Percentiles rank a stretch among this genome's conserved stretches.
Evolutionary conservation across 2,797 vertebrate genomes (phyloP).

Genomic region (Labeo calbasu): DNA sequence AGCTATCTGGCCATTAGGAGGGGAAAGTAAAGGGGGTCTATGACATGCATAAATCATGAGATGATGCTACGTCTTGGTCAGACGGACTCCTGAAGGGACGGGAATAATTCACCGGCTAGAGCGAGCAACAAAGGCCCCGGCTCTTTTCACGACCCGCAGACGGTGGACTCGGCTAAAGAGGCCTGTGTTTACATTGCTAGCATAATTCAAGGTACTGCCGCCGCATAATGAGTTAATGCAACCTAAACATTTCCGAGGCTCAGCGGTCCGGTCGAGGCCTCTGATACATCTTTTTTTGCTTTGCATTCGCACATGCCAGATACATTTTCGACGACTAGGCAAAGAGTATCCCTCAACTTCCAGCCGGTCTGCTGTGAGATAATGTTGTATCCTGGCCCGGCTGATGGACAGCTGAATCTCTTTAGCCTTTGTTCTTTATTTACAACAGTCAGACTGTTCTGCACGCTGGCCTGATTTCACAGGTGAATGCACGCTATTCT

Average conservation of each 20-base stretch:
- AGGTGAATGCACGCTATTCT: constrained; percentile 59
- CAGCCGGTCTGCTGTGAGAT: constrained; percentile 48
- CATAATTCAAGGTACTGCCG: constrained; percentile 16
- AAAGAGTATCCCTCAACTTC: constrained; percentile 27
- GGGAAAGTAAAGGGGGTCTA: constrained; percentile 62
- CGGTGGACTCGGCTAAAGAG: not conserved
- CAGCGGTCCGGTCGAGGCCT: not conserved
- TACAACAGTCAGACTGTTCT: constrained; percentile 56
- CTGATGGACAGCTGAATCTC: constrained; percentile 60
- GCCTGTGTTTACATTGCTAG: constrained; percentile 26
- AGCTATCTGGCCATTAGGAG: constrained; percentile 57
- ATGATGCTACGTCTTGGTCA: constrained; percentile 69
- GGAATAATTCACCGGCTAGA: constrained; percentile 51
- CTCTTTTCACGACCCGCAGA: constrained; percentile 37
- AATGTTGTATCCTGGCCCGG: constrained; percentile 43
- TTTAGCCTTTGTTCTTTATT: constrained; percentile 62
- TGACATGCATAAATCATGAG: constrained; percentile 76
- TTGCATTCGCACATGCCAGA: not conserved
- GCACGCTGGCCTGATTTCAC: constrained; percentile 57
- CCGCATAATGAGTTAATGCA: constrained; percentile 20
- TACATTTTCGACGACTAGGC: not conserved
- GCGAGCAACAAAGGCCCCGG: constrained; percentile 56
- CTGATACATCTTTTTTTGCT: not conserved
- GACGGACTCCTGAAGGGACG: constrained; percentile 59
- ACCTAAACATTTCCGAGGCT: constrained; percentile 29